Evolutionary conservation across 92 coral and sea anemone species (phyloP).

Genomic region (Epizoanthus ramosus): DNA sequence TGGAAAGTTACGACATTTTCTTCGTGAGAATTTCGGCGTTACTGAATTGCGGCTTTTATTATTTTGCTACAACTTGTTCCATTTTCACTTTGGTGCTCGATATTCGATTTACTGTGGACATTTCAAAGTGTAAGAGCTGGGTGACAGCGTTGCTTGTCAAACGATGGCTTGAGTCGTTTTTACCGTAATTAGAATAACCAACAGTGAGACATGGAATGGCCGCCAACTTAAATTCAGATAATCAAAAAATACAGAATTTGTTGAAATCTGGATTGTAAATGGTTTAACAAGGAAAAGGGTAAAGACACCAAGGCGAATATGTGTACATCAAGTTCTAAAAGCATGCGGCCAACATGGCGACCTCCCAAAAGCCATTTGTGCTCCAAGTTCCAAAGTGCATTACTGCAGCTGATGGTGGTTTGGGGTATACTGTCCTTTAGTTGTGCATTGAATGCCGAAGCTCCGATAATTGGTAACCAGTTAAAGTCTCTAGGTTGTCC

Average conservation of each 20-base stretch:
- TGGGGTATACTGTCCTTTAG: background rate
- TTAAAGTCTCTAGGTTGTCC: conserved; percentile 7
- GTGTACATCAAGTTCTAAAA: background rate
- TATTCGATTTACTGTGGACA: background rate
- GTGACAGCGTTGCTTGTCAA: background rate
- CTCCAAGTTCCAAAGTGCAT: background rate
- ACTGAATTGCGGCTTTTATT: background rate
- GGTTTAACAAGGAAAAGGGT: background rate
- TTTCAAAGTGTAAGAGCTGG: background rate
- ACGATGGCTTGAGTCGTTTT: background rate
- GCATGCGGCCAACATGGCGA: background rate
- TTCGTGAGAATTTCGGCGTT: background rate
- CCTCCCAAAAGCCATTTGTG: background rate
- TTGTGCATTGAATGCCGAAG: background rate
- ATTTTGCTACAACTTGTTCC: background rate
- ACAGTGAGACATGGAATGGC: background rate
- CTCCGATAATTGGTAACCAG: conserved; percentile 5
- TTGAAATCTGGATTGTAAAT: no score
- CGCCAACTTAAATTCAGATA: background rate
- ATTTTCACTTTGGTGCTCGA: background rate
- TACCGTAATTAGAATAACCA: background rate
- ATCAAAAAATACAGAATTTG: background rate
- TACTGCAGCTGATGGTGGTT: background rate
- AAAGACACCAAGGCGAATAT: background rate
- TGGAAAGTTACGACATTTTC: background rate